Evolutionary conservation across 2,888 invertebrate genomes (phyloP), one percentile per base, ranked within the genome.

Genomic region (Ellobium chinense): DNA sequence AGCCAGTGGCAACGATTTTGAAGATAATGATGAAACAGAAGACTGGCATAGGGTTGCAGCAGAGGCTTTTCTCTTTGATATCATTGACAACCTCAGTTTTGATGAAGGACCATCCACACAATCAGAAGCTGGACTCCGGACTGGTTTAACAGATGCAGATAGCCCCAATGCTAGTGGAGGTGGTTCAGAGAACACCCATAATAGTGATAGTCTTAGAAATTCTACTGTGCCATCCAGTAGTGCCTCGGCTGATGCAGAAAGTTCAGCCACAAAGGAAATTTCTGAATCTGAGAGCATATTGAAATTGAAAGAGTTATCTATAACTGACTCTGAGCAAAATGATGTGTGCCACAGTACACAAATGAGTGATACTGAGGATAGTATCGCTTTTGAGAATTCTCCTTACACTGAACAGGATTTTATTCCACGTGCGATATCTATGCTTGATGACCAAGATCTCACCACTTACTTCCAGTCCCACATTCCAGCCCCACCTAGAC

Each of bases 11-110:
- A 65, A 65, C 31, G 2, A 37, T 37, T 36, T 21, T 18, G 73
- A 31, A 3, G 24, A n/a, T 14, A 21, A 31, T 21, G 39, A 21
- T 46, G 74, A 74, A 14, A 7, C 39, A 27, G 60, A 39, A 21
- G 78, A 70, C 46, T 70, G 78, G 69, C 78, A 69, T 21, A 29
- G 70, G 18, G 9, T 60, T 9, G 78, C 58, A 12, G 78, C 78
- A 0, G 70, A 78, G 37, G 62, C 56, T 39, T 78, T 78, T 34
- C 70, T 78, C 0, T 60, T 62, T 60, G 78, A 78, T n/a, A 60
- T 78, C 27, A 78, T 78, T 9, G 54, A 70, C 58, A 54, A 60
- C 24, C 29, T 78, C 39, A 68, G 62, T 24, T 69, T 78, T 34
- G 60, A 60, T 56, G 77, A 58, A 18, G 46, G 18, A 46, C 46